Evolutionary conservation across 2,113 vertebrate genomes (phyloP).

Genomic region (Clarias batrachus): DNA sequence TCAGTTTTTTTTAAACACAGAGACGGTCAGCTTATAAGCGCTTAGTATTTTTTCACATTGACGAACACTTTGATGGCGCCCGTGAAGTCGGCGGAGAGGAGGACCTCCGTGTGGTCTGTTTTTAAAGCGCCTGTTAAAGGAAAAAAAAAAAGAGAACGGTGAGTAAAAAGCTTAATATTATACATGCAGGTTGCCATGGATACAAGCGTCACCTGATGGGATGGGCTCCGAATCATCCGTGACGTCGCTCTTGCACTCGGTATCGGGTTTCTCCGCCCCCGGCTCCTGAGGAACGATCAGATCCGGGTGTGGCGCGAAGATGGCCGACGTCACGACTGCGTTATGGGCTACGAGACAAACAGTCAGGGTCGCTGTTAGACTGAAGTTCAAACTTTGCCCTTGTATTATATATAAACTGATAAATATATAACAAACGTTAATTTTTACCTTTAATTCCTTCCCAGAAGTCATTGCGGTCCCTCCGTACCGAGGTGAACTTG

Average conservation of each 20-base stretch:
- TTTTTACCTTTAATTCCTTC: conserved; percentile 96
- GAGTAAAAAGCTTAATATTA: background rate
- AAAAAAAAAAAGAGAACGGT: background rate
- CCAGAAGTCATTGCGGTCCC: conserved; percentile 99
- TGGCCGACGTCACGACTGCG: conserved; percentile 94
- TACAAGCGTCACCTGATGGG: conserved; percentile 79
- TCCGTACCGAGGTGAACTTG: conserved; percentile 95
- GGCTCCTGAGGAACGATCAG: conserved; percentile 86
- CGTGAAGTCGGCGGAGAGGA: conserved; percentile 96
- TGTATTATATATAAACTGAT: too few species aligned
- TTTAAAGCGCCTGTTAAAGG: conserved; percentile 81
- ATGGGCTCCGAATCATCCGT: conserved; percentile 79
- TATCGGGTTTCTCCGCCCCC: conserved; percentile 82
- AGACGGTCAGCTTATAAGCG: conserved; percentile 28
- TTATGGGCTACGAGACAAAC: conserved; percentile 83
- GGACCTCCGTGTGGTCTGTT: conserved; percentile 92
- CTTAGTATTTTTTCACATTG: conserved; percentile 90
- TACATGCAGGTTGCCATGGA: background rate
- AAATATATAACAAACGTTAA: too few species aligned
- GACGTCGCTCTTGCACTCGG: conserved; percentile 78
- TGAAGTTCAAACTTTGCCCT: background rate
- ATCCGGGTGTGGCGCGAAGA: conserved; percentile 92
- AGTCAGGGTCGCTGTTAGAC: background rate
- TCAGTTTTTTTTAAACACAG: background rate
- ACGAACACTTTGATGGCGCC: conserved; percentile 99